A percentile compares a stretch with the other conserved stretches of the same genome.
These are phyloP conservation scores for Phoxinus dragarum DNA, from an alignment of 2,797 vertebrate species.

Conservation along the genomic window DNA sequence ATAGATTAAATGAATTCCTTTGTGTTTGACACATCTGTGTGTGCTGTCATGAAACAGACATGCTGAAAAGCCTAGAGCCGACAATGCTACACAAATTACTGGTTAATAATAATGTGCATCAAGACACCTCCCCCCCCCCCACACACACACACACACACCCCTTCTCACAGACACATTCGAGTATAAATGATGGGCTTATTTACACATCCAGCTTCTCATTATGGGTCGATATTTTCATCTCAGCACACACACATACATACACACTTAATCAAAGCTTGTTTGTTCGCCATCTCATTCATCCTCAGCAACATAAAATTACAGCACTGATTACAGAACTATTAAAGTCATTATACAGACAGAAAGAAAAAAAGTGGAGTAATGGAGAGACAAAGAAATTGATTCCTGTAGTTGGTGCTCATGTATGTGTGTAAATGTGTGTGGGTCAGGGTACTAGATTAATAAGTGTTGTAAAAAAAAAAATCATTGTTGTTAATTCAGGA, in stretches of 20 bases:
- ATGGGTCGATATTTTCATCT: conserved; percentile 28
- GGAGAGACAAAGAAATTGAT: conserved; percentile 25
- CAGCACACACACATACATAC: neutral
- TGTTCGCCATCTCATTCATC: conserved; percentile 41
- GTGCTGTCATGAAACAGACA: conserved; percentile 12
- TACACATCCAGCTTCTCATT: conserved; percentile 46
- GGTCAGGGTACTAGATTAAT: neutral
- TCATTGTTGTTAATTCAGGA: neutral
- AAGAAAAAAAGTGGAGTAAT: conserved; percentile 2
- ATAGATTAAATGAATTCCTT: neutral
- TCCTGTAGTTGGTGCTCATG: conserved; percentile 19
- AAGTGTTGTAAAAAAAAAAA: neutral
- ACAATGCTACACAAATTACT: neutral
- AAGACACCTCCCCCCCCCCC: neutral
- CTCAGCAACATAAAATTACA: conserved; percentile 38
- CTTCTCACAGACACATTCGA: conserved; percentile 2
- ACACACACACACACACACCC: neutral
- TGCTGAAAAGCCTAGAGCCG: conserved; percentile 17
- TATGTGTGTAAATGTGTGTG: conserved; percentile 11
- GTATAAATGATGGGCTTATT: conserved; percentile 33
- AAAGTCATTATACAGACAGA: conserved; percentile 8
- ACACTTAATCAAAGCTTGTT: conserved; percentile 43
- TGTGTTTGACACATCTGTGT: conserved; percentile 11
- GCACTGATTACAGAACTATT: conserved; percentile 44
- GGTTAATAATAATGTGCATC: conserved; percentile 31